Percentiles rank a stretch among this genome's conserved stretches.
Evolutionary conservation across 1,140 invertebrate species (phyloP).

Genomic region (Halotydeus destructor): DNA sequence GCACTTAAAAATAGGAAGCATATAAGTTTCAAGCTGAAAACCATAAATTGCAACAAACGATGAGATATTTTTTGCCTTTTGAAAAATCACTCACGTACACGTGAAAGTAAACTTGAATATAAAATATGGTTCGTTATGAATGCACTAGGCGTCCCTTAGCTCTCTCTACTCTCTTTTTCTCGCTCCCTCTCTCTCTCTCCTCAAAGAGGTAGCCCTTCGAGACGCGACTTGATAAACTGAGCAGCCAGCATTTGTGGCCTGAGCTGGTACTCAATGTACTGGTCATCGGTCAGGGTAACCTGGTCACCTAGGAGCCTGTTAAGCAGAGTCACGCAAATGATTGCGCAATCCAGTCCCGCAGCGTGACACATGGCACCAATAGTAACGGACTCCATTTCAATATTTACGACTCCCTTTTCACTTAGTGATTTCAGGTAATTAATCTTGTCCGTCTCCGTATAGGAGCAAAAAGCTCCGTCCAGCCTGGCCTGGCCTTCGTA

Average conservation of each 20-base stretch:
- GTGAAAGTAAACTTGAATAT: no score
- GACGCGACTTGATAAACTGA: constrained; percentile 52
- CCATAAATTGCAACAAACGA: no score
- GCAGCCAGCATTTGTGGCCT: constrained; percentile 69
- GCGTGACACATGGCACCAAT: constrained; percentile 84
- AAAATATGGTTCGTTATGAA: no score
- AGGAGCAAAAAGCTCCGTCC: constrained; percentile 93
- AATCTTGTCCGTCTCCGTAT: constrained; percentile 67
- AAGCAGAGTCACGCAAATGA: constrained; percentile 79
- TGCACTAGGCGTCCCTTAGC: no score
- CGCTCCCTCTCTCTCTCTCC: no score
- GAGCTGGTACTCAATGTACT: constrained; percentile 74
- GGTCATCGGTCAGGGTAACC: constrained; percentile 54
- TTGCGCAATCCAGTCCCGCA: constrained; percentile 71
- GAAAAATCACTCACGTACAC: no score
- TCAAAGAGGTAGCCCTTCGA: constrained; percentile 5
- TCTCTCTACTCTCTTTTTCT: no score
- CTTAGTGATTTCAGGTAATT: constrained; percentile 56
- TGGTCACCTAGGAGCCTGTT: constrained; percentile 86
- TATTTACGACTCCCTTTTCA: constrained; percentile 65
- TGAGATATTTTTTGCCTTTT: no score
- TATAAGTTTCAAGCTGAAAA: background rate
- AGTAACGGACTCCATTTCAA: constrained; percentile 88
- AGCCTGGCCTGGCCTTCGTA: constrained; percentile 81
- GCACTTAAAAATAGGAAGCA: no score